A percentile compares a stretch with the other conserved stretches of the same genome.
Conservation (phyloP, 2,888 invertebrate species). For the Prosopocoilus inquinatus region DNA sequence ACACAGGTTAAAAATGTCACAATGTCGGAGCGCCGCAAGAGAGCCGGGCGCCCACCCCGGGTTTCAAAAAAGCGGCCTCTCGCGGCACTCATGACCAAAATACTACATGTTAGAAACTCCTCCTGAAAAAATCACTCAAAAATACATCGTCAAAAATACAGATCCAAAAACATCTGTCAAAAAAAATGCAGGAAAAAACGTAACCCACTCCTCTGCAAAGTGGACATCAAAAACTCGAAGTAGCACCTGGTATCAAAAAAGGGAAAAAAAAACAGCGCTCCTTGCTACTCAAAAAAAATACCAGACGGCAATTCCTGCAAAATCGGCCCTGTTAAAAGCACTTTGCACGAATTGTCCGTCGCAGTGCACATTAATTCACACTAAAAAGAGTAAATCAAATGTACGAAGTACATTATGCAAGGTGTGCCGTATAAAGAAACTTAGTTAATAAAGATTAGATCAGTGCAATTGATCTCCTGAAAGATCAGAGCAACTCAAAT, state of each 20-base stretch:
- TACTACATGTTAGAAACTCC: constrained; percentile 29
- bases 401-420: constrained; percentile 42
- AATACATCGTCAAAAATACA: constrained; percentile 40
- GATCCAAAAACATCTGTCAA: constrained; percentile 31
- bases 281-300: constrained; percentile 43
- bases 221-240: constrained; percentile 33
- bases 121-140: constrained; percentile 31
- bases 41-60: constrained; percentile 48
- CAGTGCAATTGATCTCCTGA: constrained; percentile 48
- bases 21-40: constrained; percentile 56
- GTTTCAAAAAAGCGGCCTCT: constrained; percentile 50
- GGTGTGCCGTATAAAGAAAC: constrained; percentile 66
- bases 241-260: constrained; percentile 44
- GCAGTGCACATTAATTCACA: constrained; percentile 3
- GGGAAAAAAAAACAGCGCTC: constrained; percentile 47
- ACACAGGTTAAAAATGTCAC: constrained; percentile 86
- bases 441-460: constrained; percentile 53
- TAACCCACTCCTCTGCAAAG: constrained; percentile 29
- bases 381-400: constrained; percentile 13
- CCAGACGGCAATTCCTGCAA: constrained; percentile 22
- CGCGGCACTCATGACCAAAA: constrained; percentile 51
- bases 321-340: background rate
- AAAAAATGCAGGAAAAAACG: constrained; percentile 24
- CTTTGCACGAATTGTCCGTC: constrained; percentile 2
- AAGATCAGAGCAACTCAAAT: constrained; percentile 63